phyloP scores from a whole-genome alignment of 2,797 vertebrate genomes.

The Rhabdophis nuchalis region DNA sequence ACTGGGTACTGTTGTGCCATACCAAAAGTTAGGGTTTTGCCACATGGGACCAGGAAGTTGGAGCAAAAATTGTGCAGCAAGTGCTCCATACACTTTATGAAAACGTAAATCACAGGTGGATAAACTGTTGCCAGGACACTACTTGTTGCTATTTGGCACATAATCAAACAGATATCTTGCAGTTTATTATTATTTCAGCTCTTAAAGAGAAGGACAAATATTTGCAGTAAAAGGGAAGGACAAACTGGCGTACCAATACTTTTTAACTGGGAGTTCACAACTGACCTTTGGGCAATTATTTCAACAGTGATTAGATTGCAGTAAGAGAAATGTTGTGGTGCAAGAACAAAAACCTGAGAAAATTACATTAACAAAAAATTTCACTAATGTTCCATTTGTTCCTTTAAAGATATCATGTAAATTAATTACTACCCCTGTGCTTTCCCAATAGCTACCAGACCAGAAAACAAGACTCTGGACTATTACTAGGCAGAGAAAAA shows the following conservation, averaged over 20 bases:
- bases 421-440: not conserved
- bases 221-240: not conserved
- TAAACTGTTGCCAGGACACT: not conserved
- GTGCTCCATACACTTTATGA: not conserved
- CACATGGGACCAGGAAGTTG: not conserved
- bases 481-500: not conserved
- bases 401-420: not conserved
- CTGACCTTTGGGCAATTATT: not conserved
- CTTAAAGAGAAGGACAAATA: not conserved
- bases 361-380: not conserved
- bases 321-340: not conserved
- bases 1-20: not conserved
- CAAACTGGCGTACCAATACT: not conserved
- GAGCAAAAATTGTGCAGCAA: not conserved
- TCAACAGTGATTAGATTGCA: no score
- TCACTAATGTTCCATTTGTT: not conserved
- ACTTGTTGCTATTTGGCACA: not conserved
- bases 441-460: not conserved
- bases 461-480: not conserved
- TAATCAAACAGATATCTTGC: not conserved
- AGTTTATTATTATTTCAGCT: not conserved
- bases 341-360: not conserved
- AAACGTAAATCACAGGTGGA: not conserved
- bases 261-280: not conserved
- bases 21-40: not conserved